Percentiles rank a stretch among this genome's conserved stretches.
These are phyloP conservation scores for Atherinosoma microstoma DNA, from an alignment of 2,797 vertebrate genomes.

Conservation along the genomic window DNA sequence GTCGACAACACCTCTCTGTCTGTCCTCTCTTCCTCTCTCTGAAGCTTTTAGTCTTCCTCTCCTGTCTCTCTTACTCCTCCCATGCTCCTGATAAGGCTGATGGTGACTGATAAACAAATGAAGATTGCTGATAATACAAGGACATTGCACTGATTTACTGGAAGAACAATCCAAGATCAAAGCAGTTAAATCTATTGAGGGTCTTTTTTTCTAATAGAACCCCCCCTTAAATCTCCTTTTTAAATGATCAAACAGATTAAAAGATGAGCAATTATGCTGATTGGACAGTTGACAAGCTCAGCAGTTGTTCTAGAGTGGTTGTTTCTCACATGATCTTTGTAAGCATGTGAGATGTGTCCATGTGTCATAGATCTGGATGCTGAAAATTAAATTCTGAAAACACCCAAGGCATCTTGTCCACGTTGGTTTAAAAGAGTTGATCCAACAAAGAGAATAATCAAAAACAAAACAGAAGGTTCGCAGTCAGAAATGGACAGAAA, in stretches of 20 bases:
- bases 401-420: neutral
- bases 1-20: slow-evolving; percentile 63
- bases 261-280: neutral
- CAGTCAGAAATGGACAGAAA: neutral
- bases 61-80: slow-evolving; percentile 26
- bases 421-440: neutral
- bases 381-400: neutral
- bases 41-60: slow-evolving; percentile 41
- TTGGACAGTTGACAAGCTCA: neutral
- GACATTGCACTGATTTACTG: slow-evolving; percentile 54
- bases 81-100: slow-evolving; percentile 63
- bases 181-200: slow-evolving; percentile 1
- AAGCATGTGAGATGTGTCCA: neutral
- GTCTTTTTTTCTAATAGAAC: neutral
- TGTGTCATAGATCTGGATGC: neutral
- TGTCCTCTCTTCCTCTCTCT: slow-evolving; percentile 38
- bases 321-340: neutral
- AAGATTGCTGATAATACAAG: slow-evolving; percentile 56
- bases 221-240: neutral
- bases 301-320: neutral
- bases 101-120: slow-evolving; percentile 69
- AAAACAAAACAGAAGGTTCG: neutral
- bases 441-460: too few species aligned
- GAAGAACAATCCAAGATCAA: slow-evolving; percentile 29
- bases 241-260: neutral